Base-by-base conservation (phyloP, 2,113 vertebrate genomes). In the Trinectes maculatus region DNA sequence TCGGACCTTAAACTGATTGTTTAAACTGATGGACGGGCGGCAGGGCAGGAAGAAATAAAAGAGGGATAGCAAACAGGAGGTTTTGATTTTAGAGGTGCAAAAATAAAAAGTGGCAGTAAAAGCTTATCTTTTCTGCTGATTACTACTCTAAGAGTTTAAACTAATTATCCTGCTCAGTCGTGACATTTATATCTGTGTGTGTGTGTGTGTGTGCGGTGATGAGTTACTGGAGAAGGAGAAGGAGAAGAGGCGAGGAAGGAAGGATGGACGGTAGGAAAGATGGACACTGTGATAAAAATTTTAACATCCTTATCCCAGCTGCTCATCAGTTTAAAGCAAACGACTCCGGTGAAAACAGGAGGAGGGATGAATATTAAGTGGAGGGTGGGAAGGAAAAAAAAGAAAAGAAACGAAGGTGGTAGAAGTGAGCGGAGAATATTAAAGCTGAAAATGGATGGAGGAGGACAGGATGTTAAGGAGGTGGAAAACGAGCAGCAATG, bases 1-100 rank as follows among this genome's bases (percentile, higher is more conserved):
- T 42, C 48, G 19, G 69, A 60, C 44, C 62, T 44, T 46, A 80
- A 77, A 80, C 70, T 85, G 80, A 84, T 79, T 72, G 72, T 75
- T 77, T 55, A 64, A 59, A 15, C 7, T 10, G 48, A 18, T 8
- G 52, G 48, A 22, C 24, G 68, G 54, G 61, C 25, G 8, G 13
- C 39, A 53, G 44, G 44, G 34, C 6, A 10, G 8, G 13, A 13
- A 6, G 15, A 26, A 40, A 39, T 31, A 37, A 49, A n/a, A 36
- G 12, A 2, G 33, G 11, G n/a, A 22, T 9, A 6, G 40, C 36
- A 15, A 25, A 31, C 37, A 39, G 25, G 18, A 36, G 39, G 57
- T 37, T 59, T 16, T 33, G 29, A 16, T 34, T 55, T 49, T 43
- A n/a, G 19, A 44, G 1, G 7, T 9, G 26, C 3, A 24, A 26